Evolutionary conservation across 2,888 invertebrate genomes (phyloP).

Genomic region (Congeria kusceri): DNA sequence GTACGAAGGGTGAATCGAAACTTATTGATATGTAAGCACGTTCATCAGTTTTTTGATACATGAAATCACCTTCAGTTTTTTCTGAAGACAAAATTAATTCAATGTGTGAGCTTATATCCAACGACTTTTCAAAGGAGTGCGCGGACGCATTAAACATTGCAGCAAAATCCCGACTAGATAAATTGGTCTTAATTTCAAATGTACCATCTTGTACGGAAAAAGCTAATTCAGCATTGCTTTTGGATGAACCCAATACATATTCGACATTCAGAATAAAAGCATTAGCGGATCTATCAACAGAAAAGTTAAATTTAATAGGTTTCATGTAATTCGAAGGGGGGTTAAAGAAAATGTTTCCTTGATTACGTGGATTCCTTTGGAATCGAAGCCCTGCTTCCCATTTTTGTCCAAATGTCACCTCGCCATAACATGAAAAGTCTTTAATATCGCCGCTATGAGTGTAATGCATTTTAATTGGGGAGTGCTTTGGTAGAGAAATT

Average conservation of each 20-base stretch:
- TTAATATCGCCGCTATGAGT: conserved; percentile 8
- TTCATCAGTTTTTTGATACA: neutral
- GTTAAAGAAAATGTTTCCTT: neutral
- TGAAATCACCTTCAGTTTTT: conserved; percentile 2
- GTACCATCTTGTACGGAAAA: too few species aligned
- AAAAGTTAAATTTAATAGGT: neutral
- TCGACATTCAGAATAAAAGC: too few species aligned
- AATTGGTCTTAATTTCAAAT: too few species aligned
- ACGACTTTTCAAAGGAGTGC: too few species aligned
- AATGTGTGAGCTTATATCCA: neutral
- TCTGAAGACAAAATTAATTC: neutral
- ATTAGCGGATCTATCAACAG: neutral
- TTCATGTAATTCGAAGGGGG: neutral
- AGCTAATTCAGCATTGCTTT: too few species aligned
- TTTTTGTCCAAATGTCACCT: neutral
- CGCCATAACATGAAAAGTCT: conserved; percentile 14
- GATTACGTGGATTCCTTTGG: neutral
- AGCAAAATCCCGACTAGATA: too few species aligned
- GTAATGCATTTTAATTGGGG: neutral
- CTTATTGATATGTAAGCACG: too few species aligned
- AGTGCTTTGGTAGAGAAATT: conserved; percentile 53
- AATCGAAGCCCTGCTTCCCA: neutral
- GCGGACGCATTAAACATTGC: too few species aligned
- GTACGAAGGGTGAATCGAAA: too few species aligned
- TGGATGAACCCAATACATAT: too few species aligned